Conservation (phyloP, 2,113 vertebrate genomes). For the Tinamus guttatus region DNA sequence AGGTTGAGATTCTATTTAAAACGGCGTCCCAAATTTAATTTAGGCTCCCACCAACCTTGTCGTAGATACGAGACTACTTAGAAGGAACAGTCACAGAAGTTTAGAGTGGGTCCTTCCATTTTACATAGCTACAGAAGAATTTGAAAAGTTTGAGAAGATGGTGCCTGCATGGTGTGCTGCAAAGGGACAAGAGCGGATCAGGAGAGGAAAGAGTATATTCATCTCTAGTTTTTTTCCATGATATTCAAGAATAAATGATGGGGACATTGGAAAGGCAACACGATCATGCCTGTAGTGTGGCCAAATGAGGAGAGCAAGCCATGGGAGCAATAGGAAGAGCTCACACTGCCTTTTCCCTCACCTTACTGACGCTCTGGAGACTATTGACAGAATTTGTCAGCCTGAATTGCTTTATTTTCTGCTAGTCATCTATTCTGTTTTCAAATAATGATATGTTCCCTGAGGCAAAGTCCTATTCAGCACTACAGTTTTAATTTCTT, state of each 20-base stretch:
- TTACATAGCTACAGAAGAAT: not conserved
- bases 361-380: not conserved
- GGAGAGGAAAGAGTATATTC: accelerated
- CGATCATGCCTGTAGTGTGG: not conserved
- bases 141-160: not conserved
- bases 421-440: not conserved
- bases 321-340: not conserved
- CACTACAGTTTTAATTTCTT: not conserved
- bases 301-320: not conserved
- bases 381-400: not conserved
- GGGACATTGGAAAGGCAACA: not conserved
- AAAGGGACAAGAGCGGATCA: not conserved
- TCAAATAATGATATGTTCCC: not conserved
- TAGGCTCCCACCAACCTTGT: constrained; percentile 59
- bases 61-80: not conserved
- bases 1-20: constrained; percentile 77
- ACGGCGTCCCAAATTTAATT: constrained; percentile 74
- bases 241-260: not conserved
- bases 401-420: not conserved
- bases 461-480: not conserved
- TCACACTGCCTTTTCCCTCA: accelerated
- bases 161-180: not conserved
- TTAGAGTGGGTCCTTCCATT: not conserved
- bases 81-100: not conserved
- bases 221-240: not conserved